Evolutionary conservation across 2,797 vertebrate genomes (phyloP).

Genomic region (Hydrocynus forskahlii): DNA sequence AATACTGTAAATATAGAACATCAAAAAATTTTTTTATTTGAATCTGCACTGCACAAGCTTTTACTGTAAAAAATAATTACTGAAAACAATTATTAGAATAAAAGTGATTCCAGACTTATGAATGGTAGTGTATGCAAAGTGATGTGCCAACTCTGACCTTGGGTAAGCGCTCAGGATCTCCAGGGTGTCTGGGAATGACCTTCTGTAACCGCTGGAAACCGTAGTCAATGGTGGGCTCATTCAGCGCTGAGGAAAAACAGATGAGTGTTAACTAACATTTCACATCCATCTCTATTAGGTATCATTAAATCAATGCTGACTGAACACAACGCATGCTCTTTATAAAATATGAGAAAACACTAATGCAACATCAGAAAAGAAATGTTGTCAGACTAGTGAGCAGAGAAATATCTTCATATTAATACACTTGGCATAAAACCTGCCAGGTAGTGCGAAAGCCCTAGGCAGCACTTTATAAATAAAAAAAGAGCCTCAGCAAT

Average conservation of each 20-base stretch:
- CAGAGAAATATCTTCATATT: constrained; percentile 35
- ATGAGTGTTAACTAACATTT: constrained; percentile 31
- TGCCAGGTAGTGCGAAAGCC: constrained; percentile 13
- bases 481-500: constrained; percentile 48
- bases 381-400: constrained; percentile 13
- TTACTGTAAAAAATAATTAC: too few species aligned
- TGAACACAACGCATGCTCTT: background rate
- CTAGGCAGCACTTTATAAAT: constrained; percentile 50
- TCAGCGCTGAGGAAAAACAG: constrained; percentile 83
- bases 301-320: background rate
- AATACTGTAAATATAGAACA: too few species aligned
- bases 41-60: too few species aligned
- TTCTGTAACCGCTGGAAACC: constrained; percentile 99
- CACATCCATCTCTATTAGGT: constrained; percentile 29
- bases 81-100: too few species aligned
- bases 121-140: background rate
- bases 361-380: constrained; percentile 7
- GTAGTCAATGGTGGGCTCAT: constrained; percentile 98
- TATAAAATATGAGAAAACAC: background rate
- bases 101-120: too few species aligned
- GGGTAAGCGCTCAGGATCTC: constrained; percentile 97
- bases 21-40: too few species aligned
- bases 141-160: constrained; percentile 79
- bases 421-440: constrained; percentile 17
- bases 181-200: constrained; percentile 97